A percentile compares a stretch with the other conserved stretches of the same genome.
phyloP scores from a whole-genome alignment of 2,113 vertebrate species.

The Coptodon rendalli region DNA sequence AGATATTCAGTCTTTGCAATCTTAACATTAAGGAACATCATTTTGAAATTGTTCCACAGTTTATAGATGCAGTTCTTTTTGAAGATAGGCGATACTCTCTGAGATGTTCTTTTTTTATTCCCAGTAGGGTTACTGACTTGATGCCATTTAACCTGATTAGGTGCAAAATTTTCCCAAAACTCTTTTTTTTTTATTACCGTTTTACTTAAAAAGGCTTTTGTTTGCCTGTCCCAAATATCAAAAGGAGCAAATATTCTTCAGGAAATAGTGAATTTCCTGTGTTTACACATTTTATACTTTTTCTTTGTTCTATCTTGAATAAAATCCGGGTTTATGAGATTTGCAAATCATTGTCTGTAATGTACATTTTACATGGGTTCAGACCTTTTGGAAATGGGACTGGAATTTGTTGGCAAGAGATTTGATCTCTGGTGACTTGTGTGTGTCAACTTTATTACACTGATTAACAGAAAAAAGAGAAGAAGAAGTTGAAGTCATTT shows the following conservation, averaged over 20 bases:
- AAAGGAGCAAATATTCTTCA: background rate
- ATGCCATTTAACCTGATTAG: background rate
- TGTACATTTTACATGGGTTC: background rate
- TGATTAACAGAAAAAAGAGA: background rate
- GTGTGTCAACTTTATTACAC: background rate
- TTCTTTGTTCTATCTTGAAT: background rate
- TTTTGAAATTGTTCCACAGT: background rate
- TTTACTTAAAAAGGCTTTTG: background rate
- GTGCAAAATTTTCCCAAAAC: fast-evolving
- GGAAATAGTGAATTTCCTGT: background rate
- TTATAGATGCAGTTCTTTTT: background rate
- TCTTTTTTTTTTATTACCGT: background rate
- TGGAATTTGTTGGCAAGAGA: background rate
- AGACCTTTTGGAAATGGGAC: background rate
- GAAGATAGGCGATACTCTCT: fast-evolving
- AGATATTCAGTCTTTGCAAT: background rate
- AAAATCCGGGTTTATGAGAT: background rate
- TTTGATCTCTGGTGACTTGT: background rate
- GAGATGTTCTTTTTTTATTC: background rate
- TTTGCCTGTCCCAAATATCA: background rate
- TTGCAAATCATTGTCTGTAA: background rate
- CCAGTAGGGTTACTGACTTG: fast-evolving
- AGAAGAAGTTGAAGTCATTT: background rate
- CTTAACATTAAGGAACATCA: background rate
- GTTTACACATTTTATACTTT: background rate